phyloP scores from a whole-genome alignment of 2,797 vertebrate genomes.

The Sebastes matsubarae region DNA sequence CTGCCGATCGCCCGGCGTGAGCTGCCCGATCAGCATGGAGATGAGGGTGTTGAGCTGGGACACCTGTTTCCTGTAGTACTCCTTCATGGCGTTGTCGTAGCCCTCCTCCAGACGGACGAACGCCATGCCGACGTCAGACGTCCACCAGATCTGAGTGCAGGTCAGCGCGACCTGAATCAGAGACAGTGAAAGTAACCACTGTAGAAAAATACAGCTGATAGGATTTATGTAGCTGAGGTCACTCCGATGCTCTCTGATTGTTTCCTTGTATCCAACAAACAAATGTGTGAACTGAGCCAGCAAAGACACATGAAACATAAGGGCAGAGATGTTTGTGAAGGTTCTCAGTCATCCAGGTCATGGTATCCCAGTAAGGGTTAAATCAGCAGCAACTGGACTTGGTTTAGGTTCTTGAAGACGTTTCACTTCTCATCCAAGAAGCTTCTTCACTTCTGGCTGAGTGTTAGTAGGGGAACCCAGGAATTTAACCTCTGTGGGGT shows the following conservation, averaged over 20 bases:
- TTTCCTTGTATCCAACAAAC: neutral
- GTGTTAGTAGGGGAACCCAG: too few relatives aligned
- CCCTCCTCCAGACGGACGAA: slow-evolving; percentile 93
- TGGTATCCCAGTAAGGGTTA: too few relatives aligned
- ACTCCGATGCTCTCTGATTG: too few relatives aligned
- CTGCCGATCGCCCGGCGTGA: slow-evolving; percentile 91
- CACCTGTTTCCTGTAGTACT: slow-evolving; percentile 95
- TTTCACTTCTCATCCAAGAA: too few relatives aligned
- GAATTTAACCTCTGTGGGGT: too few relatives aligned
- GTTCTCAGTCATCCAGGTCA: too few relatives aligned
- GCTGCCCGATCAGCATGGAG: slow-evolving; percentile 91
- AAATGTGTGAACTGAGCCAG: neutral
- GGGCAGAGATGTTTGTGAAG: too few relatives aligned
- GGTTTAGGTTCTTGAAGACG: too few relatives aligned
- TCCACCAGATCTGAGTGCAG: slow-evolving; percentile 98
- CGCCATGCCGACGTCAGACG: slow-evolving; percentile 89
- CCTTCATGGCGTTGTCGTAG: slow-evolving; percentile 92
- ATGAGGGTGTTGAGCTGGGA: slow-evolving; percentile 87
- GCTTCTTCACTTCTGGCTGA: too few relatives aligned
- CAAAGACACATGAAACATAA: neutral
- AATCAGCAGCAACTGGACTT: too few relatives aligned
- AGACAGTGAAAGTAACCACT: neutral
- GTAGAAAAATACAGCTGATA: too few relatives aligned
- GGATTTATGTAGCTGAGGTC: too few relatives aligned
- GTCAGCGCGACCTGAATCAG: slow-evolving; percentile 88